These are phyloP conservation scores for Astreopora myriophthalma DNA, from an alignment of 64 coral and sea anemone species.

Conservation along the genomic window DNA sequence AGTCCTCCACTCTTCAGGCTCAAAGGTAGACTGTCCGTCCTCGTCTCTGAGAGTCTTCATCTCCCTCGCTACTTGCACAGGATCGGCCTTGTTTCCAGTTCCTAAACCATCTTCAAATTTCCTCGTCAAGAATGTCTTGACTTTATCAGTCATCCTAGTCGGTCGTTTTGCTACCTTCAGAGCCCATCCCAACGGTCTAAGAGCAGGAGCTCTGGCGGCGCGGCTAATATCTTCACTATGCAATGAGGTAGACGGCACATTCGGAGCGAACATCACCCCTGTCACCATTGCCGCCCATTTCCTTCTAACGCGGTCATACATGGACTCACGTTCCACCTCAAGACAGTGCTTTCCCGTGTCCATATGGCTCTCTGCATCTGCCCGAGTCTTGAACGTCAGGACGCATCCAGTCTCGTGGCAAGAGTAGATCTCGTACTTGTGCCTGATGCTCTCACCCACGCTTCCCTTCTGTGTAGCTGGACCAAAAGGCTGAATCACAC, in stretches of 20 bases:
- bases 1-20: constrained; percentile 51
- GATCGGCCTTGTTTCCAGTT: constrained; percentile 43
- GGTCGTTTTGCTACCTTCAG: neutral
- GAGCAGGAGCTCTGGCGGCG: no score
- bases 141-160: constrained; percentile 5
- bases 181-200: constrained; percentile 26
- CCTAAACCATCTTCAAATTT: constrained; percentile 16
- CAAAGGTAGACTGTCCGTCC: neutral
- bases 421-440: constrained; percentile 27
- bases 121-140: constrained; percentile 36
- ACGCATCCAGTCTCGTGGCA: constrained; percentile 56
- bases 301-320: constrained; percentile 54
- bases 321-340: constrained; percentile 32
- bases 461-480: constrained; percentile 21
- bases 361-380: constrained; percentile 55
- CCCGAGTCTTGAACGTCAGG: constrained; percentile 56
- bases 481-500: constrained; percentile 59
- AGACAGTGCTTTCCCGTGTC: constrained; percentile 44
- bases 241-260: constrained; percentile 9
- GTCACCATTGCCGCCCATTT: constrained; percentile 50
- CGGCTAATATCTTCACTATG: neutral
- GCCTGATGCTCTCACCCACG: constrained; percentile 22
- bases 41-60: constrained; percentile 40
- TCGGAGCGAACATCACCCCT: constrained; percentile 21
- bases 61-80: constrained; percentile 34